Evolutionary conservation across 2,797 vertebrate species (phyloP).

Genomic region (Cyclura pinguis): DNA sequence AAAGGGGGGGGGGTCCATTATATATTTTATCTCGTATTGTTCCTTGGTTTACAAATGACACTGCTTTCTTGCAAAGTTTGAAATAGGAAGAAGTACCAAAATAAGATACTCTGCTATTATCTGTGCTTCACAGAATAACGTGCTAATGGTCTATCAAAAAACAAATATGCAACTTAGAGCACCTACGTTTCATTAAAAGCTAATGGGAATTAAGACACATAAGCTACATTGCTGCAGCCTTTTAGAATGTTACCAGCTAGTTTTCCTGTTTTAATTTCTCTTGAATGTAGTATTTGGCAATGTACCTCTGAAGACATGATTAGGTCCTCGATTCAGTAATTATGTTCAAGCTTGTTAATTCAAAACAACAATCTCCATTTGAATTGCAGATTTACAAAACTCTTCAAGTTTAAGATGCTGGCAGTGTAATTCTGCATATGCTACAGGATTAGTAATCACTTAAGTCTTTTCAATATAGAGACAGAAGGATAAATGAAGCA

Average conservation of each 20-base stretch:
- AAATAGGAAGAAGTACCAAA: neutral
- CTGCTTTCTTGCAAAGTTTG: neutral
- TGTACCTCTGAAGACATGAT: slow-evolving; percentile 16
- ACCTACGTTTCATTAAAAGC: slow-evolving; percentile 14
- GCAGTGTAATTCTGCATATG: slow-evolving; percentile 3
- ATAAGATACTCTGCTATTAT: neutral
- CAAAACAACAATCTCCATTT: slow-evolving; percentile 53
- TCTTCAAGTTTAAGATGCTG: slow-evolving; percentile 42
- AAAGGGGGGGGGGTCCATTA: neutral
- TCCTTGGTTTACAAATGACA: neutral
- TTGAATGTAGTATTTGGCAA: neutral
- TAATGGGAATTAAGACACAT: neutral
- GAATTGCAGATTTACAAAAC: slow-evolving; percentile 51
- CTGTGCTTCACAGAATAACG: neutral
- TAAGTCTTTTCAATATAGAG: slow-evolving; percentile 56
- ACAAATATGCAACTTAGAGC: neutral
- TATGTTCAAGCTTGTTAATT: slow-evolving; percentile 56
- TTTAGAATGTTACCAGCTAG: slow-evolving; percentile 8
- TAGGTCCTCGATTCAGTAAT: slow-evolving; percentile 22
- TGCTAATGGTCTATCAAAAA: neutral
- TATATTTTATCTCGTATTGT: neutral
- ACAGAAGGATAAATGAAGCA: slow-evolving; percentile 39
- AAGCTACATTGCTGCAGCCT: neutral
- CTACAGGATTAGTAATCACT: slow-evolving; percentile 53
- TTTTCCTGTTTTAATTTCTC: slow-evolving; percentile 9